A percentile compares a stretch with the other conserved stretches of the same genome.
Evolutionary conservation across 2,888 invertebrate genomes (phyloP).

Genomic region (Formica aserva): DNA sequence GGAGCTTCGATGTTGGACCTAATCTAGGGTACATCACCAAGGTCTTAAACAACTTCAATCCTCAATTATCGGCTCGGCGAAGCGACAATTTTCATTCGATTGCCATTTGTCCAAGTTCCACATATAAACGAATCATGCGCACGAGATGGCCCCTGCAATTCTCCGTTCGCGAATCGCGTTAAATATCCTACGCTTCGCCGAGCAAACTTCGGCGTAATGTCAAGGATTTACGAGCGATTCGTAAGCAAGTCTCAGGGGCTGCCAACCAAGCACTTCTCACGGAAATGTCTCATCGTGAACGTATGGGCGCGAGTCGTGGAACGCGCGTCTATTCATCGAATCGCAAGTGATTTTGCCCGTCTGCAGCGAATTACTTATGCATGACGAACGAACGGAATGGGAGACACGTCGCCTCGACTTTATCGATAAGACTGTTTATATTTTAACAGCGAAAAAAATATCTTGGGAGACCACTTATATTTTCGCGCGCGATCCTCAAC

Average conservation of each 20-base stretch:
- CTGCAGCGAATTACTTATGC: conserved; percentile 19
- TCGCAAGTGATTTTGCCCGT: conserved; percentile 28
- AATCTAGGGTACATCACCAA: conserved; percentile 1
- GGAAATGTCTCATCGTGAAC: conserved; percentile 18
- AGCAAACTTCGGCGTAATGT: conserved; percentile 41
- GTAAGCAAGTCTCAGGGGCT: conserved; percentile 37
- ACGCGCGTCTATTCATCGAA: conserved; percentile 32
- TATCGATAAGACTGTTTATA: neutral
- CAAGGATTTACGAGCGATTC: conserved; percentile 50
- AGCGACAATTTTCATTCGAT: conserved; percentile 25
- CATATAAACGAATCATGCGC: conserved; percentile 30
- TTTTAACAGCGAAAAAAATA: conserved; percentile 11
- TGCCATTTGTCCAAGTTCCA: conserved; percentile 23
- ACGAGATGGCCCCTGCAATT: conserved; percentile 15
- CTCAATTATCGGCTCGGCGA: conserved; percentile 10
- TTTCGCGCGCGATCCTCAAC: neutral
- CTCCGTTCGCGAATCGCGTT: conserved; percentile 34
- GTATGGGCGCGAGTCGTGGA: conserved; percentile 3
- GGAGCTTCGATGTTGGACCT: neutral
- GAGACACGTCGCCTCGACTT: neutral
- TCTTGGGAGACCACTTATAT: neutral
- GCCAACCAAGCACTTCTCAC: conserved; percentile 40
- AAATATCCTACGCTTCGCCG: conserved; percentile 24
- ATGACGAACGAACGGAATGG: neutral
- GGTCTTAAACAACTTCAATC: conserved; percentile 16